Conservation (phyloP, 2,113 vertebrate genomes). For the Aegithalos caudatus region DNA sequence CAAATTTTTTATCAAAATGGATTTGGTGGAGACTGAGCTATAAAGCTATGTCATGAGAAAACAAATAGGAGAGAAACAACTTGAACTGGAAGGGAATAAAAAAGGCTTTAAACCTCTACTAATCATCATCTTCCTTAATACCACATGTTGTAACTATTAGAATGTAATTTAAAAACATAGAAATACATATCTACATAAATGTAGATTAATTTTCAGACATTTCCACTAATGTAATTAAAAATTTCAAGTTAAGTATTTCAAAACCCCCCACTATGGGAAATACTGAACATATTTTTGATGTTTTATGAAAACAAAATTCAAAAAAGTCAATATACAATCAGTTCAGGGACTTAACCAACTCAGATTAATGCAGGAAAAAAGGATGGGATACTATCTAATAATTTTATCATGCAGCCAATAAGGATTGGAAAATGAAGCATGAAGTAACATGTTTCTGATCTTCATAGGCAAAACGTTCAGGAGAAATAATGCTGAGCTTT, state of each 20-base stretch:
- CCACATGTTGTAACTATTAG: not conserved
- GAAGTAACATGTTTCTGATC: not conserved
- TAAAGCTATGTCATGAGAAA: not conserved
- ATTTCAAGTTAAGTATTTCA: not conserved
- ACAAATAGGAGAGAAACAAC: not conserved
- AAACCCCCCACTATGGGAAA: not conserved
- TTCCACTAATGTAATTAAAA: not conserved
- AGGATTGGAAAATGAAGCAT: not conserved
- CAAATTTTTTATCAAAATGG: not conserved
- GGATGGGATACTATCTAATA: not conserved
- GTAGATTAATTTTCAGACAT: not conserved
- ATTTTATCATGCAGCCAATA: not conserved
- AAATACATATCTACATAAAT: not conserved
- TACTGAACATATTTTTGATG: not conserved
- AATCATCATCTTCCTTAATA: not conserved
- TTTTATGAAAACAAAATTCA: not conserved
- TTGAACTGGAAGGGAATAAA: not conserved
- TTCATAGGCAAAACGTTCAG: not conserved
- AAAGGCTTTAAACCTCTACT: not conserved
- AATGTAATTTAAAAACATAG: not conserved
- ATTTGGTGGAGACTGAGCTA: not conserved
- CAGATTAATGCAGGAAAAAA: not conserved
- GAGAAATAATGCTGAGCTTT: not conserved
- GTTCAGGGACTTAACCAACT: not conserved
- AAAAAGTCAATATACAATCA: not conserved